Base-by-base conservation (phyloP, 2,888 invertebrate genomes). In the Rotaria socialis region DNA sequence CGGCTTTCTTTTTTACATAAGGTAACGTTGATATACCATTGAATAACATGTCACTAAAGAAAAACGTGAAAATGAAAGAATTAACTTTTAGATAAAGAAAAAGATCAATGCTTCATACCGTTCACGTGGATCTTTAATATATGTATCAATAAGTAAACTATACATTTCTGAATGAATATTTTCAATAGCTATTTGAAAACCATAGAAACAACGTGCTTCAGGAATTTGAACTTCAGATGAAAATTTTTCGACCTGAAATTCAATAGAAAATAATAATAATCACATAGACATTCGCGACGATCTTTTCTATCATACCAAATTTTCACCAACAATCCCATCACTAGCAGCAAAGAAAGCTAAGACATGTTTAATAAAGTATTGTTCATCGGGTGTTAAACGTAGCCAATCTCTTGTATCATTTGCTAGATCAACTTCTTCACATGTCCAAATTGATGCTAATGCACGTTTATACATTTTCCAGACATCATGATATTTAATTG, bases 91-190 rank as follows among this genome's bases (percentile, higher is more conserved):
- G 35, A 35, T 35, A 35, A 35, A 35, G 35, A 35, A 35, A 35
- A 35, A 35, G 35, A 52, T 52, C 88, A 89, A 35, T 2, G 35
- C 35, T 35, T 35, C 35, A 35, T 90, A 95, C 95, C 94, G 95
- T 91, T 98, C 94, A 87, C 93, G 92, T 0, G 94, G 93, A 90
- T 97, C 96, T 86, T 93, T 94, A 88, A 99, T 95, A 90, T 98
- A 99, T 0, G 97, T 96, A 90, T 99, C 97, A 90, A 99, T 99
- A 4, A 99, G 93, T 86, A 97, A 93, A 88, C 97, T 97, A 92
- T 99, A 99, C 98, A 99, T 99, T 92, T 99, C 99, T 0, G 97
- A 97, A 91, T 99, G 99, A 14, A 99, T 95, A 93, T 99, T 99
- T 92, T 99, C 99, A 93, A 99, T 99, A 11, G 98, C 97, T 87